Conservation (phyloP, 92 coral and sea anemone species). For the Parazoanthus darwini region DNA sequence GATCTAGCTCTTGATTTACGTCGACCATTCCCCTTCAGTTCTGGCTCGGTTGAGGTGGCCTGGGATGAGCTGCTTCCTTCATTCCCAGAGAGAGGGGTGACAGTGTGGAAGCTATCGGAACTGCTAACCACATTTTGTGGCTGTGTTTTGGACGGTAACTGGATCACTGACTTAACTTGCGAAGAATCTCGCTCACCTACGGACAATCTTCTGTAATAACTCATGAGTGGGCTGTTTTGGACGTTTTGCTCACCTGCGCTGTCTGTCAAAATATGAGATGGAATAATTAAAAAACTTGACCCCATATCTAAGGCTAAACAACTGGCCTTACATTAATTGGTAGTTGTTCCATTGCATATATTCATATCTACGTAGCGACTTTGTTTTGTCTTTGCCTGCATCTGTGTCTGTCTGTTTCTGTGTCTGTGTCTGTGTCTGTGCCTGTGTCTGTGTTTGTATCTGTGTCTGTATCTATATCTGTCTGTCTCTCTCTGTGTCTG, state of each 20-base stretch:
- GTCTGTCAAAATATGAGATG: too few relatives aligned
- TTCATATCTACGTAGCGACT: too few relatives aligned
- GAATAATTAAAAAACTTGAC: too few relatives aligned
- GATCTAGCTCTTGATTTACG: neutral
- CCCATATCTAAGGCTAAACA: too few relatives aligned
- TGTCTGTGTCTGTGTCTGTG: too few relatives aligned
- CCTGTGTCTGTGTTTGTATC: too few relatives aligned
- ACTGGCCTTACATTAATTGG: too few relatives aligned
- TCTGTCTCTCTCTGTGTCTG: too few relatives aligned
- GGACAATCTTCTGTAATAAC: slow-evolving; percentile 11
- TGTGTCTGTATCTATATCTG: too few relatives aligned
- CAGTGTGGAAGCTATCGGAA: slow-evolving; percentile 68
- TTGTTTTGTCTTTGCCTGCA: too few relatives aligned
- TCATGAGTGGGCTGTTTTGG: neutral
- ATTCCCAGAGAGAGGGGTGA: slow-evolving; percentile 61
- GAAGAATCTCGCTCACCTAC: neutral
- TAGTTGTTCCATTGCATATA: too few relatives aligned
- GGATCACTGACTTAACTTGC: neutral
- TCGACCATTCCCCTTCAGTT: neutral
- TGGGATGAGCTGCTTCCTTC: neutral
- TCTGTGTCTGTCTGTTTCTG: too few relatives aligned
- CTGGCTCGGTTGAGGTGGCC: slow-evolving; percentile 9
- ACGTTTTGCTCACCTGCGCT: neutral
- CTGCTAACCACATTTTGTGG: slow-evolving; percentile 24
- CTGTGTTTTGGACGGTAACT: neutral